A percentile compares a stretch with the other conserved stretches of the same genome.
phyloP scores from a whole-genome alignment of 1,140 invertebrate genomes.

The Holcopasites calliopsidis region DNA sequence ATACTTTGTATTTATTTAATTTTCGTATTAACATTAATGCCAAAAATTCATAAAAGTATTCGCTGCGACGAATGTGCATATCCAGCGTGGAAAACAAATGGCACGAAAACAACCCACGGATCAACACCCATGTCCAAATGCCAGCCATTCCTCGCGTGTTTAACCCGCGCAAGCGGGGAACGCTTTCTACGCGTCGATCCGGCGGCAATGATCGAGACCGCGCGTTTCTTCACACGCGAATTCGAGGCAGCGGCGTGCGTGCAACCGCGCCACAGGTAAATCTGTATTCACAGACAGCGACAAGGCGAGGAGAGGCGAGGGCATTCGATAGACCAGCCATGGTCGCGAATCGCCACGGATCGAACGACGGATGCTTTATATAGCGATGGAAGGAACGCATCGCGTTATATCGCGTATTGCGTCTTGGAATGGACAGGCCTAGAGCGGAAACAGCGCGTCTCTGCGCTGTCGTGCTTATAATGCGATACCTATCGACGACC shows the following conservation, averaged over 20 bases:
- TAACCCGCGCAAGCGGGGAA: not conserved
- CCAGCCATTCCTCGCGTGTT: not conserved
- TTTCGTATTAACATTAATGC: too few species aligned
- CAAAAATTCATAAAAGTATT: too few species aligned
- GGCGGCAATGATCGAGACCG: not conserved
- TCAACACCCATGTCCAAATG: not conserved
- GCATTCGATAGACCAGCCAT: constrained; percentile 4
- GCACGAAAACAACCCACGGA: not conserved
- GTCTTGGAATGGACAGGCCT: constrained; percentile 33
- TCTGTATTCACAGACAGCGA: constrained; percentile 32
- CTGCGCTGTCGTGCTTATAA: constrained; percentile 35
- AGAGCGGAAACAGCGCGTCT: constrained; percentile 36
- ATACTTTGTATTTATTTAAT: too few species aligned
- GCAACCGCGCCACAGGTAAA: constrained; percentile 15
- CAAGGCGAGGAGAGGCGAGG: not conserved
- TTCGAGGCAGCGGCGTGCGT: not conserved
- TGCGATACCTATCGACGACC: constrained; percentile 31
- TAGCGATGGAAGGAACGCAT: constrained; percentile 26
- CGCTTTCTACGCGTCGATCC: not conserved
- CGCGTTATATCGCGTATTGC: constrained; percentile 28
- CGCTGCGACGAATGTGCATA: too few species aligned
- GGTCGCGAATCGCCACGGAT: constrained; percentile 8
- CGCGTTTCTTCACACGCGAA: not conserved
- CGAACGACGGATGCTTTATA: constrained; percentile 37
- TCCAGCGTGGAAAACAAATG: too few species aligned